A percentile compares a stretch with the other conserved stretches of the same genome.
These are phyloP conservation scores for Synergus japonicus DNA, from an alignment of 2,888 invertebrate species.

Conservation along the genomic window DNA sequence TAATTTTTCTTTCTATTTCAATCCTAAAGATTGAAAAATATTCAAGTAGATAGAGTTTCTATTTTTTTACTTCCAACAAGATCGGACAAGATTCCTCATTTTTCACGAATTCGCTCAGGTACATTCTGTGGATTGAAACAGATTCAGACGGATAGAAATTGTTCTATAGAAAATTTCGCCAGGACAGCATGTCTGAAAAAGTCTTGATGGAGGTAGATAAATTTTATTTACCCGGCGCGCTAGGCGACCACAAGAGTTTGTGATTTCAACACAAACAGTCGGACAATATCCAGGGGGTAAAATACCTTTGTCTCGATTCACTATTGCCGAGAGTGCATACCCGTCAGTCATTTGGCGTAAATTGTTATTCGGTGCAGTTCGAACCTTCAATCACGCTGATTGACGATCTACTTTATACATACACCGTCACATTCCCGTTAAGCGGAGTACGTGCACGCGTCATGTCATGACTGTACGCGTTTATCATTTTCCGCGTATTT, in stretches of 20 bases:
- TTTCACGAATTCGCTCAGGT: no score
- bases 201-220: neutral
- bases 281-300: conserved; percentile 9
- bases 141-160: no score
- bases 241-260: conserved; percentile 16
- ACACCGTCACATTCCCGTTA: conserved; percentile 40
- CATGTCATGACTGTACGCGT: conserved; percentile 33
- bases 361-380: conserved; percentile 59
- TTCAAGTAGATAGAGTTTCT: no score
- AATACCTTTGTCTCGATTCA: conserved; percentile 37
- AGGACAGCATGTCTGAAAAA: neutral
- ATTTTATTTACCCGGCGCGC: neutral
- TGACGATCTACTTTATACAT: conserved; percentile 54
- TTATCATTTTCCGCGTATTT: conserved; percentile 40
- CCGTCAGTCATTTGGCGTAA: conserved; percentile 51
- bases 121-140: no score
- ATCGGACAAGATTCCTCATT: no score
- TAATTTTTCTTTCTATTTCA: no score
- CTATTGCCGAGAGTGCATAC: conserved; percentile 34
- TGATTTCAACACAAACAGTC: conserved; percentile 29
- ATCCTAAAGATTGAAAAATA: no score
- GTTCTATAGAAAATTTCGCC: no score
- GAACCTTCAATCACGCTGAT: conserved; percentile 67
- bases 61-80: no score
- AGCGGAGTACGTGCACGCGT: conserved; percentile 36